Evolutionary conservation across 2,797 vertebrate genomes (phyloP), one percentile per base, ranked within the genome.

Genomic region (Epinephelus awoara): DNA sequence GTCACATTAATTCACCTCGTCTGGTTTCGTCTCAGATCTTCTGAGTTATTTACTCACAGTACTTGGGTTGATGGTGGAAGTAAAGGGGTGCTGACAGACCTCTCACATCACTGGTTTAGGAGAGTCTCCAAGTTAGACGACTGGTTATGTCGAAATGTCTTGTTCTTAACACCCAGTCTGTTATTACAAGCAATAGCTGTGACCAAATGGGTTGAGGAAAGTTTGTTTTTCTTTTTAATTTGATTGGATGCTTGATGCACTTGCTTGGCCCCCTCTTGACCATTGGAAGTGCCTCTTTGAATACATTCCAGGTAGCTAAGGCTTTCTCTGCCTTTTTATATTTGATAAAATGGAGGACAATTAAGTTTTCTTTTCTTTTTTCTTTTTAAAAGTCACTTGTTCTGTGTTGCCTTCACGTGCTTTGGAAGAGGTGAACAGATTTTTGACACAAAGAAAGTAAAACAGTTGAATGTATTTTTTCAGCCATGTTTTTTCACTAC

Each of bases 391-490:
- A 95, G 95, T 96, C 96, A 94, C 92, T 92, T 94, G 93, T 95
- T 92, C 86, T 93, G 94, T 94, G 95, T 96, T 96, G 96, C 95
- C 95, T 96, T 95, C 85, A 92, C 74, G 75, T 80, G 83, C 85
- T 81, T 86, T 79, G 77, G 87, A 90, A 90, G 88, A 93, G 94
- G 94, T 96, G 95, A 96, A 96, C 79, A 95, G 94, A 95, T 42
- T 96, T 85, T 96, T 96, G 96, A 97, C 96, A 96, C 96, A 97
- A 96, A 97, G 95, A 97, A 96, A 96, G 96, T 96, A 95, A 91
- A 97, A 94, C 93, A 94, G 94, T 95, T 98, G 97, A 99, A 99
- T 99, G 98, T 99, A 99, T 97, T 94, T 95, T 96, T 96, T 92
- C 94, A 92, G 94, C 93, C 80, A 87, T 97, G 96, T 95, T 96